Percentiles rank a stretch among this genome's conserved stretches.
Conservation (phyloP, 2,888 invertebrate genomes). For the Cephus sareptanus region DNA sequence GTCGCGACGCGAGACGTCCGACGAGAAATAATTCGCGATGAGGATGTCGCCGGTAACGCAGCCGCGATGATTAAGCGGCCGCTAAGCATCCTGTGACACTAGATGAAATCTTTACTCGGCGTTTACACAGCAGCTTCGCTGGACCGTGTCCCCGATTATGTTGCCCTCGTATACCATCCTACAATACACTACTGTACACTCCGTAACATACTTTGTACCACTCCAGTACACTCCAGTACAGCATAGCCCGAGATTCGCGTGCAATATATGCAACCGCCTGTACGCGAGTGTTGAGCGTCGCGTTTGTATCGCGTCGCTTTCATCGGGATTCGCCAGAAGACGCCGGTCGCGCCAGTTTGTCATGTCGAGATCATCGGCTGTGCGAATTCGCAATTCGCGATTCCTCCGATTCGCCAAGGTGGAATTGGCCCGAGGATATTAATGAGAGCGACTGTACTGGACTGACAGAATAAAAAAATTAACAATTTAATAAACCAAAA, state of each 20-base stretch:
- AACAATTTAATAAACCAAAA: too few relatives aligned
- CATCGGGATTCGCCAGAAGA: not conserved
- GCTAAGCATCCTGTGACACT: not conserved
- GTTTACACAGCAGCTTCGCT: not conserved
- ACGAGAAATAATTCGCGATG: constrained; percentile 1
- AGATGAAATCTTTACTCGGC: constrained; percentile 3
- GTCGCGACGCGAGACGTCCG: not conserved
- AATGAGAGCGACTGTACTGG: not conserved
- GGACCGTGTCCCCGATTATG: constrained; percentile 5
- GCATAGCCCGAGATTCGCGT: not conserved
- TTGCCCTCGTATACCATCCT: not conserved
- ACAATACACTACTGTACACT: not conserved
- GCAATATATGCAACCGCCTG: not conserved
- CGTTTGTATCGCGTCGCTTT: not conserved
- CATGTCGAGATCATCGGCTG: not conserved
- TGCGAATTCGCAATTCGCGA: not conserved
- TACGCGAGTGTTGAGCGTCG: not conserved
- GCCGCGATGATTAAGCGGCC: not conserved
- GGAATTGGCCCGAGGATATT: not conserved
- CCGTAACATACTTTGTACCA: not conserved
- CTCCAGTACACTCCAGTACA: not conserved
- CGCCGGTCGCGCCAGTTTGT: constrained; percentile 1
- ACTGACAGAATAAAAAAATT: not conserved
- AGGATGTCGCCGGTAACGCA: not conserved
- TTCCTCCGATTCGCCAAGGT: not conserved